Conservation (phyloP, 2,113 vertebrate genomes). For the Dromaius novaehollandiae region DNA sequence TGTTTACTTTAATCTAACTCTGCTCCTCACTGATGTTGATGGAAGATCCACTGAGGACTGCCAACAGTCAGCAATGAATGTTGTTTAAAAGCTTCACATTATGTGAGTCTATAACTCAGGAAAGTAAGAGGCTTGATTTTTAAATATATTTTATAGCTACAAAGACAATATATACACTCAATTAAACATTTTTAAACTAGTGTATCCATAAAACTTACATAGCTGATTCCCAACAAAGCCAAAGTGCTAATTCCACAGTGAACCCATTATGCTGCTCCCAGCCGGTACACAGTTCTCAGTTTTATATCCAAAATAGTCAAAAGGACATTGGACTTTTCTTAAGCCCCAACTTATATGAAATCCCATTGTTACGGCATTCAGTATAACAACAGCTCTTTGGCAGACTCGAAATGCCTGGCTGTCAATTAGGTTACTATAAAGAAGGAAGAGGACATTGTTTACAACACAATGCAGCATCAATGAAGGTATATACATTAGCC, state of each 20-base stretch:
- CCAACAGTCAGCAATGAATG: not conserved
- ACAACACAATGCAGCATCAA: constrained; percentile 51
- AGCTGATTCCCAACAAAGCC: not conserved
- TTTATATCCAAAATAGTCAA: constrained; percentile 14
- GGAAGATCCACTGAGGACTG: not conserved
- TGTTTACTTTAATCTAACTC: not conserved
- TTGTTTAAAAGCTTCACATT: not conserved
- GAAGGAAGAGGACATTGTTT: constrained; percentile 51
- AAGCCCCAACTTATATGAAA: constrained; percentile 46
- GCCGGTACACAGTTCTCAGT: not conserved
- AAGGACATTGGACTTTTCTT: constrained; percentile 47
- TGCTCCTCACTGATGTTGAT: fast-evolving
- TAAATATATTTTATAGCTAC: not conserved
- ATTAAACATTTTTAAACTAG: not conserved
- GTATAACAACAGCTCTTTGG: constrained; percentile 45
- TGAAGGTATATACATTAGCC: constrained; percentile 67
- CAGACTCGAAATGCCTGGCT: constrained; percentile 36
- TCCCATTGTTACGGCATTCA: constrained; percentile 52
- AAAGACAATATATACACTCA: not conserved
- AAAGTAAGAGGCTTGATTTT: not conserved
- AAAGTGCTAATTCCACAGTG: not conserved
- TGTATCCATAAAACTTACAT: not conserved
- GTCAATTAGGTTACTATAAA: constrained; percentile 57
- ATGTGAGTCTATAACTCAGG: not conserved
- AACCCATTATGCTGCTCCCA: not conserved